These are phyloP conservation scores for Pyrocoelia pectoralis DNA, from an alignment of 2,888 invertebrate species.

Conservation along the genomic window DNA sequence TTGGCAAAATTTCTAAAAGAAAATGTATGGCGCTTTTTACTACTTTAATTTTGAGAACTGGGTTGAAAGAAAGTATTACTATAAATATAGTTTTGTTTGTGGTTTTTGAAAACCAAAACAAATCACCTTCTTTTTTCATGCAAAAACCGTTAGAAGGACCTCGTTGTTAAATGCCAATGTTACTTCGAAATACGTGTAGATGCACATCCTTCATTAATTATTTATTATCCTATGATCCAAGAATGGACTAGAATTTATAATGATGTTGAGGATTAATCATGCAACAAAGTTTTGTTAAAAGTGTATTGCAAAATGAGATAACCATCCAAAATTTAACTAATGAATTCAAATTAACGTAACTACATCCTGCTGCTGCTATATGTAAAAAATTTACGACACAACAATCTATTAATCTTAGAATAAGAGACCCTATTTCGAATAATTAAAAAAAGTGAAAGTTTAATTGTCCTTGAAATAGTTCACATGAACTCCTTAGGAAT, in stretches of 20 bases:
- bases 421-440: background rate
- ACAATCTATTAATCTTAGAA: background rate
- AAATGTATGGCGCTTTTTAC: too few species aligned
- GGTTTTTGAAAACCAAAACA: too few species aligned
- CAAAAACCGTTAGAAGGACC: background rate
- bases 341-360: background rate
- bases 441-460: slow-evolving; percentile 4
- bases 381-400: background rate
- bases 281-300: background rate
- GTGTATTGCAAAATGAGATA: background rate
- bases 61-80: too few species aligned
- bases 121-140: too few species aligned
- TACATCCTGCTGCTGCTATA: background rate
- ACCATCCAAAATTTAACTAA: background rate
- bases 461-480: slow-evolving; percentile 24
- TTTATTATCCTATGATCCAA: background rate
- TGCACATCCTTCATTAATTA: background rate
- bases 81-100: too few species aligned
- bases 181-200: too few species aligned
- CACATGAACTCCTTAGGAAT: slow-evolving; percentile 16
- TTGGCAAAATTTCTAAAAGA: too few species aligned
- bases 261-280: background rate
- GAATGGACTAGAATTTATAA: background rate
- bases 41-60: too few species aligned
- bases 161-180: background rate